Evolutionary conservation across 2,888 invertebrate genomes (phyloP).

Genomic region (Metopia argyrocephala): DNA sequence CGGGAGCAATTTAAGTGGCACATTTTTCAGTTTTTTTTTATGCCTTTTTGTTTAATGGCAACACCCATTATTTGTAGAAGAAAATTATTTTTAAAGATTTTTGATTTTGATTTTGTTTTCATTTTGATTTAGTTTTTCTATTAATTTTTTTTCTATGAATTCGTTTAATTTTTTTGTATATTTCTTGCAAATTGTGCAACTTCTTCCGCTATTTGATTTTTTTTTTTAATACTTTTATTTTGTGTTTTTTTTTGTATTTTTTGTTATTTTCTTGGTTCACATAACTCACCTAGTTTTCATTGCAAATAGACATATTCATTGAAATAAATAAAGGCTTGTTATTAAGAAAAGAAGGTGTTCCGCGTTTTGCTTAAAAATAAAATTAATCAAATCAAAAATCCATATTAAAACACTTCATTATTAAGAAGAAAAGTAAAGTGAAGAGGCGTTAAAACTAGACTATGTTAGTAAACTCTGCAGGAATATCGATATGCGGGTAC

Average conservation of each 20-base stretch:
- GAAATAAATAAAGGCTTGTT: constrained; percentile 62
- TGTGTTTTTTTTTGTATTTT: neutral
- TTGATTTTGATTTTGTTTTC: constrained; percentile 29
- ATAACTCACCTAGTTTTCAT: constrained; percentile 62
- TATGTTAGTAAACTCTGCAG: too few species aligned
- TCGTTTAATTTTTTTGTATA: constrained; percentile 34
- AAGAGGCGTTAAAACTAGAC: constrained; percentile 64
- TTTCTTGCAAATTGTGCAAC: neutral
- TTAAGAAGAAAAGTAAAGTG: constrained; percentile 42
- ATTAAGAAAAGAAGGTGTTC: constrained; percentile 57
- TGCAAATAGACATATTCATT: constrained; percentile 44
- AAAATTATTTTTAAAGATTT: constrained; percentile 49
- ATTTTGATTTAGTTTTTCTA: neutral
- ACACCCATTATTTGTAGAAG: constrained; percentile 61
- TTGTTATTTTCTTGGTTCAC: constrained; percentile 48
- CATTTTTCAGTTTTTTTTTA: constrained; percentile 40
- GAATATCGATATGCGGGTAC: too few species aligned
- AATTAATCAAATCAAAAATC: neutral
- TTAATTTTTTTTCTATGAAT: constrained; percentile 27
- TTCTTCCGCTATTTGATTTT: neutral
- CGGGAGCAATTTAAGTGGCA: constrained; percentile 65
- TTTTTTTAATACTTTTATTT: neutral
- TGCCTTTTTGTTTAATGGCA: constrained; percentile 45
- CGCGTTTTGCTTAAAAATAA: constrained; percentile 42
- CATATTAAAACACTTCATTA: constrained; percentile 46